Evolutionary conservation across 2,888 invertebrate genomes (phyloP).

Genomic region (Heteromyza rotundicornis): DNA sequence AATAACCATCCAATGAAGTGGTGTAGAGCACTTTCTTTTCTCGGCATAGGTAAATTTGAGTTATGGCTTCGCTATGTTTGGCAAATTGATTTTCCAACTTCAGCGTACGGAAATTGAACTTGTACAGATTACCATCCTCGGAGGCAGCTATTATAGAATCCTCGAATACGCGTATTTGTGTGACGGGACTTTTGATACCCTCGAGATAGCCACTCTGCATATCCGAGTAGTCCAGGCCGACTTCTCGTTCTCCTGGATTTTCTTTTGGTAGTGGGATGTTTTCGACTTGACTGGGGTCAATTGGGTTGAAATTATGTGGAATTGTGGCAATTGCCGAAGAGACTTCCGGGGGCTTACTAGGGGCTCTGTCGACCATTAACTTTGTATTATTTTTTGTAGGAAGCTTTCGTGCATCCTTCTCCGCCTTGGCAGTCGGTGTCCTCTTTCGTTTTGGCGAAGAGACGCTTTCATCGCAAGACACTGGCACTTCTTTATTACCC

Average conservation of each 20-base stretch:
- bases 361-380: not conserved
- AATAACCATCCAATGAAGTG: conserved; percentile 58
- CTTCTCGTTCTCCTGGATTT: not conserved
- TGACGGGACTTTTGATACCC: conserved; percentile 49
- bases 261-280: no score
- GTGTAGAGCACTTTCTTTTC: conserved; percentile 50
- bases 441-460: not conserved
- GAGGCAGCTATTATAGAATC: conserved; percentile 55
- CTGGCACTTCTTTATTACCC: not conserved
- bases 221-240: conserved; percentile 25
- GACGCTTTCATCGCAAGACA: no score
- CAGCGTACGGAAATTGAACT: conserved; percentile 50
- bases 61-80: conserved; percentile 59
- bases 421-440: not conserved
- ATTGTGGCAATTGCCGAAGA: not conserved
- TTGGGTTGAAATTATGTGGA: not conserved
- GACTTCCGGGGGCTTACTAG: not conserved
- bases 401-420: not conserved
- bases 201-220: conserved; percentile 44
- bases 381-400: not conserved
- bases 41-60: conserved; percentile 51
- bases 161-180: conserved; percentile 52
- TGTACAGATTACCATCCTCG: conserved; percentile 59
- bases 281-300: not conserved
- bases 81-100: conserved; percentile 50